Evolutionary conservation across 2,113 vertebrate genomes (phyloP), one percentile per base, ranked within the genome.

Genomic region (Neolamprologus modestus): DNA sequence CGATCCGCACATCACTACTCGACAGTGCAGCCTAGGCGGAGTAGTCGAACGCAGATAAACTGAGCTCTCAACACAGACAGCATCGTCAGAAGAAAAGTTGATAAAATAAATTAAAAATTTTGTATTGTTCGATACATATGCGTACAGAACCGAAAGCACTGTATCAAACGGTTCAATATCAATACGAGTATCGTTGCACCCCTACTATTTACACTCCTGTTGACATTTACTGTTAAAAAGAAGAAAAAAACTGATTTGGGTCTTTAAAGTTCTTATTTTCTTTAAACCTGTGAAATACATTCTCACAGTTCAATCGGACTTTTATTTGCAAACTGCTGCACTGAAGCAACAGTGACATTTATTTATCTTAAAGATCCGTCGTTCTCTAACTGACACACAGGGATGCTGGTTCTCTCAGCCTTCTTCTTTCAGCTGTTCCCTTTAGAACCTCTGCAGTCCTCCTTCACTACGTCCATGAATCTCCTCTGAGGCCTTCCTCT

Each of bases 101-200:
- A 33, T 33, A 8, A 33, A 33, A 33, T 33, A 33, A 33, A 33
- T 33, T 33, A 33, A 8, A 33, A 8, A 33, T 8, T 0, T 33
- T 33, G 8, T 33, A 8, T 33, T 33, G 33, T 33, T 33, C 8
- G 8, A 33, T 33, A 33, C 8, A 33, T 8, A 33, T 33, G 33
- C 33, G 33, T 33, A 33, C 1, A 0, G 1, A 33, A 33, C 33
- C 33, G 8, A 33, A 33, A 33, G 33, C 33, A 1, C 33, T 8
- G 33, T 33, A 33, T 33, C 33, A 0, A 33, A 33, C 33, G 31
- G 33, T 33, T 35, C 33, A 35, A 35, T 35, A 35, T 35, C 8
- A 1, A 35, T 35, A 35, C 8, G 3, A 35, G 3, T 35, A 35
- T 35, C 8, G 33, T 35, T 35, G 33, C 33, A 35, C 3, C 3